Percentiles rank a stretch among this genome's conserved stretches.
These are phyloP conservation scores for Neogobius melanostomus DNA, from an alignment of 2,113 vertebrate species.

Conservation along the genomic window DNA sequence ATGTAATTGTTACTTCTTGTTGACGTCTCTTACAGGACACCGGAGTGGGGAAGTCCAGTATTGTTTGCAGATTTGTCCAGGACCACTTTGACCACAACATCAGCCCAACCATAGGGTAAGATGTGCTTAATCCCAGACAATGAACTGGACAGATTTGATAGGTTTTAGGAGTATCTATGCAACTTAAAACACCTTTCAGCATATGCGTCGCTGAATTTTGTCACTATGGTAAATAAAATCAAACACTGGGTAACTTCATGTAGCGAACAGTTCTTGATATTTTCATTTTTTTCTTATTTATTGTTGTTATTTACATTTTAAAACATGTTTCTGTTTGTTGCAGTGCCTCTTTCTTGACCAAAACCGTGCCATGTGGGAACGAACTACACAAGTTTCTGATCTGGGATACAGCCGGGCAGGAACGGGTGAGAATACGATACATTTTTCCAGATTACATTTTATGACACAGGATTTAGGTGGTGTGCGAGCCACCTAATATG, in stretches of 20 bases:
- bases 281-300: too few relatives aligned
- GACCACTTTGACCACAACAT: conserved; percentile 98
- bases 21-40: conserved; percentile 83
- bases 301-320: background rate
- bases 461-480: too few relatives aligned
- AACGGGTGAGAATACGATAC: conserved; percentile 81
- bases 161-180: too few relatives aligned
- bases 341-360: conserved; percentile 97
- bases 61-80: conserved; percentile 95
- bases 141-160: too few relatives aligned
- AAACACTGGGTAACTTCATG: too few relatives aligned
- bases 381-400: conserved; percentile 99
- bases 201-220: too few relatives aligned
- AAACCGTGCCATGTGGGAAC: conserved; percentile 93
- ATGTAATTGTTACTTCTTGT: background rate
- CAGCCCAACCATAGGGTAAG: conserved; percentile 96
- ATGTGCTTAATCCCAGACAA: conserved; percentile 7
- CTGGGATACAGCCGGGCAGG: conserved; percentile 98
- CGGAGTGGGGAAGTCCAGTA: conserved; percentile 96
- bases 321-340: background rate
- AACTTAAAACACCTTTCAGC: too few relatives aligned
- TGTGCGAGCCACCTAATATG: too few relatives aligned
- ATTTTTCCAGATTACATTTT: too few relatives aligned
- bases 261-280: too few relatives aligned
- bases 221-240: too few relatives aligned